Conservation (phyloP, 2,113 vertebrate species). For the Rynchops niger region DNA sequence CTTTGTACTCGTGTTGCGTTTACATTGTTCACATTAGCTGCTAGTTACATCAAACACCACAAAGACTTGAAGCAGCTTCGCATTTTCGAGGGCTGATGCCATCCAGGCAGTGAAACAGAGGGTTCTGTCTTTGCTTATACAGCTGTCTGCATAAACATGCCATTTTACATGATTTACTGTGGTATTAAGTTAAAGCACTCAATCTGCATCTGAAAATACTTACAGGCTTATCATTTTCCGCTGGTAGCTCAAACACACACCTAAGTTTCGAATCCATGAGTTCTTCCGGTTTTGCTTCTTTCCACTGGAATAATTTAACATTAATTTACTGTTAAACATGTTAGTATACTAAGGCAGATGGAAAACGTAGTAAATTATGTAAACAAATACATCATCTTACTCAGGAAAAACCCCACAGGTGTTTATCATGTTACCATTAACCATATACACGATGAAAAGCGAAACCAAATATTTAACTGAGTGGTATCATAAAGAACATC, state of each 20-base stretch:
- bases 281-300: conserved; percentile 97
- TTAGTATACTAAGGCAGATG: conserved; percentile 29
- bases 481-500: not conserved
- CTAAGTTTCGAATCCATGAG: conserved; percentile 99
- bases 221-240: conserved; percentile 94
- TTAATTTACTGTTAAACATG: conserved; percentile 61
- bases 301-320: conserved; percentile 86
- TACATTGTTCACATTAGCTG: not conserved
- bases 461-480: not conserved
- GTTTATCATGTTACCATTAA: not conserved
- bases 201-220: conserved; percentile 65
- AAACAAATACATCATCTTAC: conserved; percentile 40
- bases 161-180: not conserved
- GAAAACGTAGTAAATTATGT: not conserved
- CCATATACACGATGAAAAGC: not conserved
- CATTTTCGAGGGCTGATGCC: not conserved
- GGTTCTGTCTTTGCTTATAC: not conserved
- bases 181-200: not conserved
- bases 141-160: not conserved
- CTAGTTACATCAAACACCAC: not conserved
- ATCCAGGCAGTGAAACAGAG: not conserved
- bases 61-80: not conserved
- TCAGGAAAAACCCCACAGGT: conserved; percentile 6
- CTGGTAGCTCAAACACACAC: conserved; percentile 96
- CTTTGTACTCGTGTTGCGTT: not conserved